A percentile compares a stretch with the other conserved stretches of the same genome.
These are phyloP conservation scores for Clepsis dumicolana DNA, from an alignment of 2,888 invertebrate genomes.

Conservation along the genomic window DNA sequence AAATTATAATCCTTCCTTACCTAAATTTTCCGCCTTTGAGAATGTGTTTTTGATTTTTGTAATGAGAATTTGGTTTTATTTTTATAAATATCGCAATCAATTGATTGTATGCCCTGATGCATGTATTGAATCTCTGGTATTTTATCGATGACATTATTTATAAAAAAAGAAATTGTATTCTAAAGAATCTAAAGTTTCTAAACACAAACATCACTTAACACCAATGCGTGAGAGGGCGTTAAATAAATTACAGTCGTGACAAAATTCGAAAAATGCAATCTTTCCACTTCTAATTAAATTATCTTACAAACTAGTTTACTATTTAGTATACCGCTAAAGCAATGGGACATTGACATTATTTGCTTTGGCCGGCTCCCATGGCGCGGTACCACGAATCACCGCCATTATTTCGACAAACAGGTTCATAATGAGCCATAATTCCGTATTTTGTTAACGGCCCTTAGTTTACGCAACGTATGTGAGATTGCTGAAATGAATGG, in stretches of 20 bases:
- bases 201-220: background rate
- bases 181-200: background rate
- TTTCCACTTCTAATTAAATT: slow-evolving; percentile 27
- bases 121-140: no score
- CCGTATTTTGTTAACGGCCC: slow-evolving; percentile 43
- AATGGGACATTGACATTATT: slow-evolving; percentile 42
- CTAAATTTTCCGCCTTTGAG: slow-evolving; percentile 7
- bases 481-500: slow-evolving; percentile 41
- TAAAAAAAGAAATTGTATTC: no score
- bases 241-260: slow-evolving; percentile 3
- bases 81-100: background rate
- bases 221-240: background rate
- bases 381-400: slow-evolving; percentile 24
- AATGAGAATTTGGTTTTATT: slow-evolving; percentile 5
- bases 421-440: slow-evolving; percentile 42
- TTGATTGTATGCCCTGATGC: background rate
- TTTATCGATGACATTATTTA: no score
- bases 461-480: slow-evolving; percentile 36
- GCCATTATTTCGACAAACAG: slow-evolving; percentile 43
- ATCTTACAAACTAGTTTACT: slow-evolving; percentile 36
- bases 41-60: slow-evolving; percentile 20
- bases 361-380: slow-evolving; percentile 25
- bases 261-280: slow-evolving; percentile 27
- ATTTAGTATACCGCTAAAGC: slow-evolving; percentile 35
- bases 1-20: slow-evolving; percentile 37